Base-by-base conservation (phyloP, 2,797 vertebrate species). In the Gadopsis bispinosus region DNA sequence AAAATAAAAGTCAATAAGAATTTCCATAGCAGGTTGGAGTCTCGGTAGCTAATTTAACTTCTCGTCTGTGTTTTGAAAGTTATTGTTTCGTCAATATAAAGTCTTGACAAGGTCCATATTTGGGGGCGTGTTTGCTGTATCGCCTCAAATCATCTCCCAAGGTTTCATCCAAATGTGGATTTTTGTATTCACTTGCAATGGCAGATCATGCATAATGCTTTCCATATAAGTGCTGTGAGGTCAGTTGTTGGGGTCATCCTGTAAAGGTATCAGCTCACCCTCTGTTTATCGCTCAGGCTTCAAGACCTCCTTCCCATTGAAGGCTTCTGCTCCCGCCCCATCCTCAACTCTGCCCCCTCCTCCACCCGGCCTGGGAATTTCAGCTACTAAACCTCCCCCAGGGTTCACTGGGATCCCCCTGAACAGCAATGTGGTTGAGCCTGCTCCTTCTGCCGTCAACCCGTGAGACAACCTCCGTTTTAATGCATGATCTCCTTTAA, bases 391-490 rank as follows among this genome's bases (percentile, higher is more conserved):
- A 82, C 97, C 98, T 0, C 98, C 98, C 0, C 98, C 98, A 0
- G 98, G 98, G 61, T 99, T 99, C 88, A 97, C 96, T 8, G 95
- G 96, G 48, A 95, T 98, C 85, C 95, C 97, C 29, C 94, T 97
- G 60, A 94, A 96, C 89, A 95, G 93, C 50, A 92, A 95, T 13
- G 93, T 95, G 83, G 88, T 96, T 3, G 96, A 97, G 51, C 90
- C 95, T 0, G 74, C 91, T 72, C 89, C 91, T 37, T 82, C 95
- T 39, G 75, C 93, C 31, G 83, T 89, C n/a, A 96, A 96, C 91
- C 92, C 91, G 98, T 99, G 88, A 96, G 97, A 88, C 22, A 2
- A 0, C n/a, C 37, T 71, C 0, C 0, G 5, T 17, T 61, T 61
- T n/a, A 17, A 56, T 12, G 14, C 12, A 3, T 11, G 4, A 37